Percentiles rank a stretch among this genome's conserved stretches.
phyloP scores from a whole-genome alignment of 2,888 invertebrate species.

The Cerceris ruficornis region DNA sequence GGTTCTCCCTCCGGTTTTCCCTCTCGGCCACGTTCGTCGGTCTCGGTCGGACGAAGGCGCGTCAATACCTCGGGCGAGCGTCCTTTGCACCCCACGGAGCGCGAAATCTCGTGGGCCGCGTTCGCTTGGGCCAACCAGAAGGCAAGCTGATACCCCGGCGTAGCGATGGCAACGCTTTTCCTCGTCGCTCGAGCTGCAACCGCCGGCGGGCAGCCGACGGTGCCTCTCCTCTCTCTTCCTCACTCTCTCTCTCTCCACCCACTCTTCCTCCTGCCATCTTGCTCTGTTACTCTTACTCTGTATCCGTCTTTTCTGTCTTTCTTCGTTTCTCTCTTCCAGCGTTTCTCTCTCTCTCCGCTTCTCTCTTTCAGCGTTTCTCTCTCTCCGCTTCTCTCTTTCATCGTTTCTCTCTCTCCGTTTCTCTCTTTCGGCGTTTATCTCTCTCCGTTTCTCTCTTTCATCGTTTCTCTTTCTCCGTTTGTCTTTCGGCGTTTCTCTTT shows the following conservation, averaged over 20 bases:
- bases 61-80: constrained; percentile 53
- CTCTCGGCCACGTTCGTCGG: constrained; percentile 14
- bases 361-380: too few species aligned
- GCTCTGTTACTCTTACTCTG: too few species aligned
- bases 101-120: constrained; percentile 53
- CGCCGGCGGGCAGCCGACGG: constrained; percentile 17
- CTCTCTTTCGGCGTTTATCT: too few species aligned
- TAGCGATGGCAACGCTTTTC: constrained; percentile 80
- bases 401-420: too few species aligned
- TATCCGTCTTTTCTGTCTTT: too few species aligned
- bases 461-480: too few species aligned
- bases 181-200: constrained; percentile 40
- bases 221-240: not conserved
- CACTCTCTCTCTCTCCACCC: not conserved
- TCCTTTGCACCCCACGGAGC: constrained; percentile 38
- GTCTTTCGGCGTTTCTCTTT: too few species aligned
- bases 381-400: too few species aligned
- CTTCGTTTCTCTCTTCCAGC: too few species aligned
- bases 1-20: constrained; percentile 13
- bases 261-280: too few species aligned
- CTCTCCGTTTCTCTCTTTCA: too few species aligned
- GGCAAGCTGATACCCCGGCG: constrained; percentile 78
- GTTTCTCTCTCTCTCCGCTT: too few species aligned
- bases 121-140: constrained; percentile 77
- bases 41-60: constrained; percentile 49